Conservation (phyloP, 1,140 invertebrate species). For the Penaeus indicus region DNA sequence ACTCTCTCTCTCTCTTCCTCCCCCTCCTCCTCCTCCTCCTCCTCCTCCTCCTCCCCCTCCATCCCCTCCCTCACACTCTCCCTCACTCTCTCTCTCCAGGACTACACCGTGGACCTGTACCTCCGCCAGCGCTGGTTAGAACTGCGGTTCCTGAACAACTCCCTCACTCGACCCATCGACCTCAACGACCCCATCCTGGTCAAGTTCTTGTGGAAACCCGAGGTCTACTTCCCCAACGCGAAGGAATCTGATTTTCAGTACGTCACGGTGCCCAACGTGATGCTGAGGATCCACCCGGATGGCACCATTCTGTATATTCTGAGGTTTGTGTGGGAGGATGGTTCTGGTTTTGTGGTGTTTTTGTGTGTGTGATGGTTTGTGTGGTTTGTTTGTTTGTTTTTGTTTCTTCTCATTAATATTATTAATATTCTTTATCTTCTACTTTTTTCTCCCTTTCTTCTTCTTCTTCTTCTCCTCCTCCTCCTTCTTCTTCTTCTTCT, state of each 20-base stretch:
- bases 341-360: no score
- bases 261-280: slow-evolving; percentile 78
- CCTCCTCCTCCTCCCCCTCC: no score
- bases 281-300: slow-evolving; percentile 76
- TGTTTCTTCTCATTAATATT: no score
- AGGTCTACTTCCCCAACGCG: slow-evolving; percentile 68
- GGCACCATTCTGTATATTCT: slow-evolving; percentile 78
- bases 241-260: slow-evolving; percentile 78
- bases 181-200: slow-evolving; percentile 76
- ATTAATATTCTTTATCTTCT: no score
- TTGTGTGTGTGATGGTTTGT: neutral
- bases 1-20: no score
- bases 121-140: slow-evolving; percentile 75
- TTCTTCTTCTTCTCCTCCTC: no score
- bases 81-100: no score
- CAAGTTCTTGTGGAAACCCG: slow-evolving; percentile 78
- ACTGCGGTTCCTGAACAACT: slow-evolving; percentile 71
- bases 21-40: no score
- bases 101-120: no score
- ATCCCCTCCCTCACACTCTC: neutral
- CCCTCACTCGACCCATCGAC: slow-evolving; percentile 73
- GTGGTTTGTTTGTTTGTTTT: neutral
- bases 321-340: slow-evolving; percentile 69
- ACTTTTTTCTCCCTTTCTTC: no score
- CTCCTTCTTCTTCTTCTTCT: no score